These are phyloP conservation scores for Antedon mediterranea DNA, from an alignment of 53 echinoderm and acorn worm species.

Conservation along the genomic window DNA sequence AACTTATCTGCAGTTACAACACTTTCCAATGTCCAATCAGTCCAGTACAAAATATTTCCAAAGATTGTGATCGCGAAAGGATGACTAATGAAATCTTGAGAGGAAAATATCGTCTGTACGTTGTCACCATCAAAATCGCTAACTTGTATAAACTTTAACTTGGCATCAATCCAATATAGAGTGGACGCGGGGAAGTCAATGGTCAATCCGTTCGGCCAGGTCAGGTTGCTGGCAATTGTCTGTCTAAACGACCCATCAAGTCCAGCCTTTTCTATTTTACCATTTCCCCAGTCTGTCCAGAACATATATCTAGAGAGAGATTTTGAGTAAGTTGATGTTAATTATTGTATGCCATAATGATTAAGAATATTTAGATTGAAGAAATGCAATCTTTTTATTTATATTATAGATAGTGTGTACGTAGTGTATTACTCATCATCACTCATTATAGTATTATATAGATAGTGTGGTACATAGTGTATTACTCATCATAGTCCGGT, in stretches of 20 bases:
- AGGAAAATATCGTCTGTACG: conserved; percentile 35
- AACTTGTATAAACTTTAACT: conserved; percentile 45
- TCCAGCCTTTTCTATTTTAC: conserved; percentile 31
- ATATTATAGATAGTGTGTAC: too few relatives aligned
- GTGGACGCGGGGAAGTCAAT: conserved; percentile 57
- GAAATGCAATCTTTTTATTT: too few relatives aligned
- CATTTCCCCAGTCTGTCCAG: conserved; percentile 87
- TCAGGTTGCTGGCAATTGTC: conserved; percentile 35
- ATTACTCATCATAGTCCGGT: too few relatives aligned
- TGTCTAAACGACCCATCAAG: conserved; percentile 39
- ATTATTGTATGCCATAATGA: too few relatives aligned
- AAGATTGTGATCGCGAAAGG: conserved; percentile 82
- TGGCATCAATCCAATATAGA: conserved; percentile 93
- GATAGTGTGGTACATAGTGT: too few relatives aligned
- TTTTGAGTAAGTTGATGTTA: too few relatives aligned
- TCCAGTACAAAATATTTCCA: conserved; percentile 83
- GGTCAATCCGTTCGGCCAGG: conserved; percentile 93
- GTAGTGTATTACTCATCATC: too few relatives aligned
- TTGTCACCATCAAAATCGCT: conserved; percentile 48
- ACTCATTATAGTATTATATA: too few relatives aligned
- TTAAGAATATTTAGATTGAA: too few relatives aligned
- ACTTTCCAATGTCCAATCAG: conserved; percentile 55
- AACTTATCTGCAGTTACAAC: conserved; percentile 71
- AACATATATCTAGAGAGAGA: conserved; percentile 86
- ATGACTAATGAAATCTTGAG: conserved; percentile 33